Base-by-base conservation (phyloP, 2,797 vertebrate genomes). In the Arnoldichthys spilopterus region DNA sequence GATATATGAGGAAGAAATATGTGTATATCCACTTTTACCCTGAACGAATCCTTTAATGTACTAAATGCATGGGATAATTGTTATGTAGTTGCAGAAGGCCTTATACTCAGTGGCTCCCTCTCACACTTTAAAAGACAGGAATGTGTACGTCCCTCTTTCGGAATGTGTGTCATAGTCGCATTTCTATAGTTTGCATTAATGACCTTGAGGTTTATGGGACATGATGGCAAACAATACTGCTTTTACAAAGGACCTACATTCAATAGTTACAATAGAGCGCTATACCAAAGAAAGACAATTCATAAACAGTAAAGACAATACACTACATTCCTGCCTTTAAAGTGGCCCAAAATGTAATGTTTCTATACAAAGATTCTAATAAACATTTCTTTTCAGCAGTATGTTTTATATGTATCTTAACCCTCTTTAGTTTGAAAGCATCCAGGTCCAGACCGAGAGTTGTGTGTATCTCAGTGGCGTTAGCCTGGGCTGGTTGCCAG, bases 211-310 rank as follows among this genome's bases (percentile, higher is more conserved):
- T 73, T 47, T 28, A 71, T 78, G 58, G 2, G 37, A 47, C 54
- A 34, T 18, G 28, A 70, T 62, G 64, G 72, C 30, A 56, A 82
- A 82, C 76, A 74, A 73, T 68, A 26, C 22, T 32, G 69, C 24
- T 12, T 37, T 72, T 53, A 64, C n/a, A 24, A 16, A 62, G 20
- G 49, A 58, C 16, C 70, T 63, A 34, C 43, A 67, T 73, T 77
- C 69, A 43, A 47, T 34, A 26, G 53, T 13, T 26, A 71, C 58
- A 61, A 62, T 47, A n/a, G 18, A 74, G 56, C 54, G 40, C 28
- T 62, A 18, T 37, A 63, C 24, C 18, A 7, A 43, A 34, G 24
- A 28, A 63, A n/a, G 32, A 32, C 43, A 54, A 47, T 73, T 61
- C 45, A 22, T 26, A 18, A 30, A 18, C 15, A 12, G 18, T 81